Conservation (phyloP, 1,140 invertebrate genomes). For the Brachionus rotundiformis region DNA sequence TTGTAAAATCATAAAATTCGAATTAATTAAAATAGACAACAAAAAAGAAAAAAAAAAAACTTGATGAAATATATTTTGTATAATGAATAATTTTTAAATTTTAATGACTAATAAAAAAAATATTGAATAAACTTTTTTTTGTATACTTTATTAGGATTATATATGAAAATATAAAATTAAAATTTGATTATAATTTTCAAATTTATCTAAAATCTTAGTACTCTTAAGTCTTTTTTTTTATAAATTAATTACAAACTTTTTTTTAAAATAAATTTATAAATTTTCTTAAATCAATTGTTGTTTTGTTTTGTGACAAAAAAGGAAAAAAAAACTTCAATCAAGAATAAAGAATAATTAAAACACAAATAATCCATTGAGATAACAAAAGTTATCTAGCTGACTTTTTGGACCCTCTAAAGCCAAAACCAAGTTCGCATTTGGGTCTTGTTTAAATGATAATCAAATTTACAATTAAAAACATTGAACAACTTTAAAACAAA, state of each 20-base stretch:
- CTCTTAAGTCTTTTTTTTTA: neutral
- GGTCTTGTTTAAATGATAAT: neutral
- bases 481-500: constrained; percentile 16
- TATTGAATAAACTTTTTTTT: neutral
- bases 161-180: neutral
- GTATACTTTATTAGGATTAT: neutral
- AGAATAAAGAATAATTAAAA: constrained; percentile 8
- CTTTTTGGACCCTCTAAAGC: neutral
- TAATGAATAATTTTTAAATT: too few species aligned
- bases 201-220: neutral
- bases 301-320: neutral
- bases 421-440: neutral
- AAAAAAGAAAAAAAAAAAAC: neutral
- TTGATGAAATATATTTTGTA: neutral
- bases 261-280: constrained; percentile 2
- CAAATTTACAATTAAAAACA: constrained; percentile 21
- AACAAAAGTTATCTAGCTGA: neutral
- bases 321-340: neutral
- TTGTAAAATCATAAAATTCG: constrained; percentile 1
- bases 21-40: too few species aligned
- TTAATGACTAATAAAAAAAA: neutral
- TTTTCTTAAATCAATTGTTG: neutral
- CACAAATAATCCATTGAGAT: constrained; percentile 6
- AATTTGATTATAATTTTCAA: constrained; percentile 6
- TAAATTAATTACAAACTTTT: neutral